Conservation (phyloP, 2,797 vertebrate genomes). For the Anableps anableps region DNA sequence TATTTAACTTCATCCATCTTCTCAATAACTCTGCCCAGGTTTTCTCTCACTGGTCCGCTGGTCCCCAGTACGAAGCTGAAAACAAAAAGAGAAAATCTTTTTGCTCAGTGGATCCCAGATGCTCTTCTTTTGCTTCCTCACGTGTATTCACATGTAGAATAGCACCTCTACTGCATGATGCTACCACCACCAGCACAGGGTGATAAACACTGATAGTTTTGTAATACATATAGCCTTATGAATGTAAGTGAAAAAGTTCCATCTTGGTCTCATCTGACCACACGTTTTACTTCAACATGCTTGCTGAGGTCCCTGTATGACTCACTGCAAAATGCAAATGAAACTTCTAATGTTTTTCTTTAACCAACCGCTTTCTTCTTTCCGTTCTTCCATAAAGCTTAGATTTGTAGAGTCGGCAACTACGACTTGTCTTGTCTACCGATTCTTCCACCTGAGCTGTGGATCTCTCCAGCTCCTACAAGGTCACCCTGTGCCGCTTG, state of each 20-base stretch:
- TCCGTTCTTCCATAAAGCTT: background rate
- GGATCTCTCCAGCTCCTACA: background rate
- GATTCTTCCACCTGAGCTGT: background rate
- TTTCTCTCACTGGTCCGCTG: background rate
- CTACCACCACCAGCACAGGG: too few species aligned
- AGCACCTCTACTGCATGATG: too few species aligned
- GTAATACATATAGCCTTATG: background rate
- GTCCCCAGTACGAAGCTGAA: background rate
- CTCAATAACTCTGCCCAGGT: background rate
- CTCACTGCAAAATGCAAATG: background rate
- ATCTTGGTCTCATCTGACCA: background rate
- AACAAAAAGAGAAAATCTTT: background rate
- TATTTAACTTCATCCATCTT: background rate
- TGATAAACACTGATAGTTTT: background rate
- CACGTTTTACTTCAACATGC: background rate
- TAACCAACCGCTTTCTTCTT: background rate
- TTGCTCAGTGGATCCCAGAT: background rate
- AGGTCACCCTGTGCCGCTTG: background rate
- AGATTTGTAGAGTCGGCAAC: background rate
- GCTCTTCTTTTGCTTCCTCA: background rate
- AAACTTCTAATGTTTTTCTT: background rate
- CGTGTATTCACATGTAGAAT: background rate
- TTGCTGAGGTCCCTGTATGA: background rate
- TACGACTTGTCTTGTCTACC: background rate
- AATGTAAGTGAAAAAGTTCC: background rate